Evolutionary conservation across 2,888 invertebrate species (phyloP), one percentile per base, ranked within the genome.

Genomic region (Tiliacea aurago): DNA sequence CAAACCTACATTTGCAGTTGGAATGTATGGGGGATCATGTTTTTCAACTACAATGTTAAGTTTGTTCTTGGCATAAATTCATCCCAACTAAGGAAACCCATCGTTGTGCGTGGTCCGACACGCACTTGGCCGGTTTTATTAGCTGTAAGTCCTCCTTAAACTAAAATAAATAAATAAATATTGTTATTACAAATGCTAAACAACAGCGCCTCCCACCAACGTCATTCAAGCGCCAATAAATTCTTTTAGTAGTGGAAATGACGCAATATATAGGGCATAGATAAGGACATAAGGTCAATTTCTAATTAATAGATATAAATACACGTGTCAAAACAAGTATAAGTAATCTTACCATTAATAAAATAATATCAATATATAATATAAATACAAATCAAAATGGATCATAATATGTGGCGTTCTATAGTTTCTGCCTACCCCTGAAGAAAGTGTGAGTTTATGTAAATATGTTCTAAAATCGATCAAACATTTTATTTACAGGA

Each of bases 401-500:
- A 51, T 4, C 49, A n/a, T 11, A 51, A 4, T 4, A n/a, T n/a
- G 4, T n/a, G 51, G n/a, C 11, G 4, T 51, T 51, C 51, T 51
- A 11, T n/a, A 11, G 11, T n/a, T n/a, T n/a, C 11, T 51, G n/a
- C 20, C 4, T 41, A 41, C 41, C 41, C 9, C 41, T 41, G 41
- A 37, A 41, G 41, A 41, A 49, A 10, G 20, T 10, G 20, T n/a
- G 49, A 10, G 10, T n/a, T 11, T n/a, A 51, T 51, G 10, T 13
- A 11, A 51, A n/a, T 15, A 4, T 33, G 4, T 56, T 56, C n/a
- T 43, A 43, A 28, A 6, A 18, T n/a, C 6, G 10, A 56, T 28
- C 13, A 18, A 51, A 20, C 2, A 15, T 74, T 67, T 78, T 69
- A 41, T 84, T 91, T 88, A n/a, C 90, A 96, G 96, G 94, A 74